Conservation (phyloP, 2,113 vertebrate species). For the Oncorhynchus nerka region DNA sequence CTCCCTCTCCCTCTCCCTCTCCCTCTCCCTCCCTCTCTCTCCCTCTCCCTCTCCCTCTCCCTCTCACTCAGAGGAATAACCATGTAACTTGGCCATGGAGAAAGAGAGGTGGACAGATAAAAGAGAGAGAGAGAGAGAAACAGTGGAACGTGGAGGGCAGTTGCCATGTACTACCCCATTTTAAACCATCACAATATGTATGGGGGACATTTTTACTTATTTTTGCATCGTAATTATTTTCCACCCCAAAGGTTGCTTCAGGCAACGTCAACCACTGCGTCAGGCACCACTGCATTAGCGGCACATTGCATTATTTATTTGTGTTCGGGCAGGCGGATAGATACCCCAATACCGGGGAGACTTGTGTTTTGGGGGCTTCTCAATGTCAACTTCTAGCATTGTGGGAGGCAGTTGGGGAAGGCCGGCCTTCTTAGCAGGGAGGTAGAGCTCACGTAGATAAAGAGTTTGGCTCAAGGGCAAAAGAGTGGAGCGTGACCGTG, state of each 20-base stretch:
- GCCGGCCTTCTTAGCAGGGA: not conserved
- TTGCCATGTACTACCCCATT: conserved; percentile 73
- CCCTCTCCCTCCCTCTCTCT: too few relatives aligned
- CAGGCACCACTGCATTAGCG: conserved; percentile 76
- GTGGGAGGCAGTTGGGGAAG: conserved; percentile 39
- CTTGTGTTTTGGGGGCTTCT: conserved; percentile 53
- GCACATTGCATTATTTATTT: conserved; percentile 82
- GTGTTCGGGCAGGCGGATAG: conserved; percentile 64
- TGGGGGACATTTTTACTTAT: conserved; percentile 55
- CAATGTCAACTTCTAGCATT: conserved; percentile 71
- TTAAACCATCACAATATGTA: conserved; percentile 73
- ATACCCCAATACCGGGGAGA: conserved; percentile 70
- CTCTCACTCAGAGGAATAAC: not conserved
- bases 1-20: too few relatives aligned
- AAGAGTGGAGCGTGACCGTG: conserved; percentile 40
- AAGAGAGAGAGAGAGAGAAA: conserved; percentile 42
- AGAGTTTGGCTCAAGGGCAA: conserved; percentile 64
- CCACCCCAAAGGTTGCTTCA: conserved; percentile 81
- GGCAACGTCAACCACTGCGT: conserved; percentile 74
- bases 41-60: too few relatives aligned
- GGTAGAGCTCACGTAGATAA: conserved; percentile 48
- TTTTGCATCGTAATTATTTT: conserved; percentile 82
- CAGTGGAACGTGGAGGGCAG: conserved; percentile 67
- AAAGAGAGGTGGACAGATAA: conserved; percentile 16
- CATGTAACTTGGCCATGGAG: not conserved